Percentiles rank a stretch among this genome's conserved stretches.
Conservation (phyloP, 2,888 invertebrate genomes). For the Aporophyla lueneburgensis region DNA sequence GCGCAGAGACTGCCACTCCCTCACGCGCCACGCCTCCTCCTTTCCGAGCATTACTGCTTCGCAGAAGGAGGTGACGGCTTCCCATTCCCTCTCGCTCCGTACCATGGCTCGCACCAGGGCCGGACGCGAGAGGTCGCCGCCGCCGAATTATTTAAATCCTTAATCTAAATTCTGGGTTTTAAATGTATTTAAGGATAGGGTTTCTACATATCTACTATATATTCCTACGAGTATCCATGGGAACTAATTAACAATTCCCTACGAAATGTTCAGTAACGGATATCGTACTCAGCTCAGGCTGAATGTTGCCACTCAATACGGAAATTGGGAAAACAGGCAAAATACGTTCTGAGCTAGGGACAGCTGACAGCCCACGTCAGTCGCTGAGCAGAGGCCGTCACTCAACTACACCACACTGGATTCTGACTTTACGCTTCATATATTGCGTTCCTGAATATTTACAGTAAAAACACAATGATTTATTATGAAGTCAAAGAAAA, state of each 20-base stretch:
- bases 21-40: too few species aligned
- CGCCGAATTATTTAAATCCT: neutral
- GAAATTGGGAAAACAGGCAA: constrained; percentile 74
- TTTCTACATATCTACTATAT: neutral
- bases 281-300: constrained; percentile 68
- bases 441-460: neutral
- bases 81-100: too few species aligned
- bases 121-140: too few species aligned
- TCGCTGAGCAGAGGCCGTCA: constrained; percentile 22
- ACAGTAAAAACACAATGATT: neutral
- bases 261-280: constrained; percentile 68
- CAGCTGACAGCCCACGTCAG: constrained; percentile 22
- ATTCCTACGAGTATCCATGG: constrained; percentile 1
- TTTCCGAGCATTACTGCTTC: too few species aligned
- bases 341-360: constrained; percentile 51
- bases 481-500: neutral
- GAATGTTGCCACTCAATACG: constrained; percentile 78
- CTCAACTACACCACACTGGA: constrained; percentile 20
- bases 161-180: neutral
- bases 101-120: too few species aligned
- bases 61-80: too few species aligned
- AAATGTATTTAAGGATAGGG: neutral
- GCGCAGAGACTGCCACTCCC: too few species aligned
- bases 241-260: constrained; percentile 44
- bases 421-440: constrained; percentile 15